phyloP scores from a whole-genome alignment of 2,113 vertebrate species.

The Maccullochella peelii region DNA sequence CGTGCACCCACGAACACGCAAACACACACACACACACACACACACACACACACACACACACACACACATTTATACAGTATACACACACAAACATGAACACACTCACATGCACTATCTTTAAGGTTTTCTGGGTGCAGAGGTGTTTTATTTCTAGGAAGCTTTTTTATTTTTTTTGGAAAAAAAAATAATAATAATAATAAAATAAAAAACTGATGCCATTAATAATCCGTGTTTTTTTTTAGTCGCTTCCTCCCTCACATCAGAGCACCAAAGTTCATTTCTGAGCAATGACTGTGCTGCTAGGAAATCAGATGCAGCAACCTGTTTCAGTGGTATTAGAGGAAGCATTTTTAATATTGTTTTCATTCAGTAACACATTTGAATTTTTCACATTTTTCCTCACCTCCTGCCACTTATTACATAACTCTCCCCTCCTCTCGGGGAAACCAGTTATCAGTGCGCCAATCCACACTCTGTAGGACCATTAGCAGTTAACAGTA shows the following conservation, averaged over 20 bases:
- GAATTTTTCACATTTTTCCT: conserved; percentile 41
- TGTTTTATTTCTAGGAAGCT: conserved; percentile 54
- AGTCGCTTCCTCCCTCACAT: conserved; percentile 8
- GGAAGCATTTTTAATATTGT: conserved; percentile 28
- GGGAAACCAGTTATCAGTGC: background rate
- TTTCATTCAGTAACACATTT: conserved; percentile 53
- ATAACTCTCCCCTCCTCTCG: conserved; percentile 39
- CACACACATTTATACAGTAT: background rate
- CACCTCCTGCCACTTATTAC: conserved; percentile 49
- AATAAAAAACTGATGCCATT: conserved; percentile 1
- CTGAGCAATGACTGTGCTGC: background rate
- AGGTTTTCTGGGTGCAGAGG: conserved; percentile 35
- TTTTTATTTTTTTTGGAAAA: conserved; percentile 1
- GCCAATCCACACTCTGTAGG: conserved; percentile 12
- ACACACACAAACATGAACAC: conserved; percentile 14
- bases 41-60: conserved; percentile 21
- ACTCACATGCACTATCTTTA: conserved; percentile 10
- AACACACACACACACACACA: conserved; percentile 11
- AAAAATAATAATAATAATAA: background rate
- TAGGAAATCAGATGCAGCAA: background rate
- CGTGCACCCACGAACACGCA: conserved; percentile 5
- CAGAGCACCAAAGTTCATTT: background rate
- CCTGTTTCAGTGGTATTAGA: conserved; percentile 9
- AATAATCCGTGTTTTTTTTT: conserved; percentile 8
- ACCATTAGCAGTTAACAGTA: conserved; percentile 26